Percentiles rank a stretch among this genome's conserved stretches.
Evolutionary conservation across 1,140 invertebrate genomes (phyloP).

Genomic region (Achatina immaculata): DNA sequence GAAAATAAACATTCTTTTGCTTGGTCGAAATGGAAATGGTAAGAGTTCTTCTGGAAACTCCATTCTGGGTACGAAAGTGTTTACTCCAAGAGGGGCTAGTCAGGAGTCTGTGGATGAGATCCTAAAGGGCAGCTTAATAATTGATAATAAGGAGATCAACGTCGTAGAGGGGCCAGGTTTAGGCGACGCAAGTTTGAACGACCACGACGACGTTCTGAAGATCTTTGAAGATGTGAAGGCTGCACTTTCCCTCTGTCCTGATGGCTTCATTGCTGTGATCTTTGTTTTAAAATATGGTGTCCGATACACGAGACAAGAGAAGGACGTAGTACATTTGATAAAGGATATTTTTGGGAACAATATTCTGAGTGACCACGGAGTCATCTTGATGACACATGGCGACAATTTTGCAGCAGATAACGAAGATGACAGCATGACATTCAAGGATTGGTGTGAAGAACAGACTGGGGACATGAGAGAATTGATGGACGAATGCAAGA

Average conservation of each 20-base stretch:
- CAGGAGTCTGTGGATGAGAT: not conserved
- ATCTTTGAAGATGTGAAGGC: not conserved
- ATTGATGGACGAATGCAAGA: not conserved
- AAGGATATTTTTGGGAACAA: slow-evolving; percentile 1
- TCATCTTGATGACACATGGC: slow-evolving; percentile 16
- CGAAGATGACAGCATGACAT: not conserved
- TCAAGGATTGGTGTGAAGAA: not conserved
- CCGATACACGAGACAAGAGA: slow-evolving; percentile 2
- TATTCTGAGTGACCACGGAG: not conserved
- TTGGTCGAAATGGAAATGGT: not conserved
- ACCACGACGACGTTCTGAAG: not conserved
- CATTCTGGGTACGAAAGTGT: not conserved
- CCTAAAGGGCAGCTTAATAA: not conserved
- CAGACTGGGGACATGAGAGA: not conserved
- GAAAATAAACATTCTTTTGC: not conserved
- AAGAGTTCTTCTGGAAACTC: not conserved
- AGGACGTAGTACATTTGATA: not conserved
- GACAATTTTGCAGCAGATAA: not conserved
- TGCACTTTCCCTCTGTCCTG: not conserved
- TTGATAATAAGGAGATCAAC: not conserved
- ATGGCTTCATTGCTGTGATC: not conserved
- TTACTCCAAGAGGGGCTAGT: not conserved
- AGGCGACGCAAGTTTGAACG: not conserved
- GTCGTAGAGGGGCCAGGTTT: not conserved
- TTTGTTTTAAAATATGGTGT: slow-evolving; percentile 7